These are phyloP conservation scores for Temnothorax rugatulus DNA, from an alignment of 2,888 invertebrate genomes.

Conservation along the genomic window DNA sequence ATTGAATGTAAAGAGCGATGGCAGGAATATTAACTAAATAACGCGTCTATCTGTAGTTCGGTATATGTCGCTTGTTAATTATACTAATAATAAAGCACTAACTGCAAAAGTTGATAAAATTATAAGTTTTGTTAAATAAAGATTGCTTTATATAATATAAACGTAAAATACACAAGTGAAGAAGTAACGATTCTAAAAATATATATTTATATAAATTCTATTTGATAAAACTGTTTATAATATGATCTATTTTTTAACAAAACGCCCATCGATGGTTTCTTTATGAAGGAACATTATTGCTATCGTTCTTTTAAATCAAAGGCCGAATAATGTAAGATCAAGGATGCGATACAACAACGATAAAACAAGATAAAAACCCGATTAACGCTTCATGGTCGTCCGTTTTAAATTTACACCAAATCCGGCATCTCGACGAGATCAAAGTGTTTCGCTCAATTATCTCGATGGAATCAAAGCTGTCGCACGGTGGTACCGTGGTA, in stretches of 20 bases:
- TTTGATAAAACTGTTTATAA: not conserved
- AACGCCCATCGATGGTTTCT: not conserved
- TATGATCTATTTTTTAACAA: not conserved
- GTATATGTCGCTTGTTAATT: not conserved
- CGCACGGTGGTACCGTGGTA: not conserved
- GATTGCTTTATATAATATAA: not conserved
- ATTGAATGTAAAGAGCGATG: constrained; percentile 20
- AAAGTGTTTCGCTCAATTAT: constrained; percentile 36
- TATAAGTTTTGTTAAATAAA: not conserved
- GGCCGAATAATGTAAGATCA: not conserved
- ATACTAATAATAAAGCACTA: not conserved
- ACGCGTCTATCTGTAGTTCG: not conserved
- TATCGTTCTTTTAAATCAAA: not conserved
- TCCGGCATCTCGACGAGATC: constrained; percentile 17
- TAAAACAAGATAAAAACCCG: not conserved
- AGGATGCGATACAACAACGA: not conserved
- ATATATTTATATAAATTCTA: not conserved
- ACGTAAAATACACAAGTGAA: not conserved
- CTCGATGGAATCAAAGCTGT: constrained; percentile 25
- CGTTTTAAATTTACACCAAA: constrained; percentile 32
- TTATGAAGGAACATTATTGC: not conserved
- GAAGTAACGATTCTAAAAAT: not conserved
- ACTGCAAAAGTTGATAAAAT: not conserved
- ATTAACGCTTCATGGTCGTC: not conserved
- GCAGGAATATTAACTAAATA: not conserved